Evolutionary conservation across 2,888 invertebrate species (phyloP).

Genomic region (Eupithecia inturbata): DNA sequence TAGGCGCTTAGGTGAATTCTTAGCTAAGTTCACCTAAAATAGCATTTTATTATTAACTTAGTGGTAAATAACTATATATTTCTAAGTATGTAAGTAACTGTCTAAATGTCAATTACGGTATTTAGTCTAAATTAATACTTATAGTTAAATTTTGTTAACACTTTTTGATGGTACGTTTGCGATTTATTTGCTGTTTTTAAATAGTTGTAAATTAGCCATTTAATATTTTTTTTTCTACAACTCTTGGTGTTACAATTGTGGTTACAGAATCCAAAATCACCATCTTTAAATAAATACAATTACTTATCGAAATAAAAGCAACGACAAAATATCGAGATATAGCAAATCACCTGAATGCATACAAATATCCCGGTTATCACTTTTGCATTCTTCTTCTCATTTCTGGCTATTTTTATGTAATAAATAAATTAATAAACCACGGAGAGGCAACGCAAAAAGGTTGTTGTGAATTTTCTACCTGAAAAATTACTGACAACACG

Average conservation of each 20-base stretch:
- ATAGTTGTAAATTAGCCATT: constrained; percentile 10
- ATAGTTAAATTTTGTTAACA: constrained; percentile 21
- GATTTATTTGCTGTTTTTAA: constrained; percentile 23
- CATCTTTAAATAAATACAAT: neutral
- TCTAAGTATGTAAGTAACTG: constrained; percentile 28
- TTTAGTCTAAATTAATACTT: constrained; percentile 25
- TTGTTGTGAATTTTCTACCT: neutral
- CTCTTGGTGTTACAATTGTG: neutral
- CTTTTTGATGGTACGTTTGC: constrained; percentile 6
- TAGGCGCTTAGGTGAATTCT: neutral
- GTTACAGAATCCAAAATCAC: neutral
- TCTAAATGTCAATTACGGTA: constrained; percentile 44
- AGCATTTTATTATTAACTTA: neutral
- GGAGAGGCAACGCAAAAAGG: neutral
- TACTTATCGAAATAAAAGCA: constrained; percentile 11
- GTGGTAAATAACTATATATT: neutral
- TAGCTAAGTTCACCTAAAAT: constrained; percentile 6
- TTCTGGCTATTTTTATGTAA: neutral
- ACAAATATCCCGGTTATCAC: neutral
- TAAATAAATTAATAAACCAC: neutral
- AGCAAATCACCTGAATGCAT: neutral
- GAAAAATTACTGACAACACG: neutral
- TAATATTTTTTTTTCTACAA: neutral
- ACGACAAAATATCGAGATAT: neutral
- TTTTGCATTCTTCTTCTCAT: neutral